Base-by-base conservation (phyloP, 53 echinoderm and acorn worm genomes). In the Arbacia lixula region DNA sequence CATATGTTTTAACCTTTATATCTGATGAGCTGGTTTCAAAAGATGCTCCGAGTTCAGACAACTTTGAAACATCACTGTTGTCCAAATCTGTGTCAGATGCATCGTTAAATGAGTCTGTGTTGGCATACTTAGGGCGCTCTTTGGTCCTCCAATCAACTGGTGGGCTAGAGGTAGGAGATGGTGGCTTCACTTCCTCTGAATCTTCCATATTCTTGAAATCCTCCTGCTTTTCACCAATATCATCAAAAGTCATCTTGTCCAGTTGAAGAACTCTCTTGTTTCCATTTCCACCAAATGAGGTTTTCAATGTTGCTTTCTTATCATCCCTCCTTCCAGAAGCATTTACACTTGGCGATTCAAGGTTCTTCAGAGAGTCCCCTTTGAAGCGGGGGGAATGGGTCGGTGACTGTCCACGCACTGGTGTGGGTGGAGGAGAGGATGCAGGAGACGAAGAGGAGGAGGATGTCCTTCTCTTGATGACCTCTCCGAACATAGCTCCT, bases 401-500 rank as follows among this genome's bases (percentile, higher is more conserved):
- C 19, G 86, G 86, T 41, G 88, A 81, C 2, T 50, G 72, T 3
- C 60, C 71, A 31, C 53, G 82, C 19, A 39, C 55, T 53, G 81
- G 88, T 57, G 88, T 71, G 9, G 63, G 5, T 34, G 88, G 72
- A 12, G 66, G 67, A 35, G 84, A 83, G 6, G 66, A 66, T 36
- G 66, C 58, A 28, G 92, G 72, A 21, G 88, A 86, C 33, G 68
- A 63, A 14, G 83, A 60, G 58, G 95, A 90, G 42, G 83, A 83
- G 14, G 88, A 88, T 14, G 87, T 87, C 50, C 84, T 88, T 8
- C 91, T 81, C 42, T 88, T 92, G 33, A 94, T 74, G 9, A 95
- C 87, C 27, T 73, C 62, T 34, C 95, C 99, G 87, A 99, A 94
- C 40, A 95, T 54, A 22, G 94, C 88, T 14, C 95, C 94, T 68